Percentiles rank a stretch among this genome's conserved stretches.
phyloP scores from a whole-genome alignment of 2,113 vertebrate species.

The Piprites chloris region DNA sequence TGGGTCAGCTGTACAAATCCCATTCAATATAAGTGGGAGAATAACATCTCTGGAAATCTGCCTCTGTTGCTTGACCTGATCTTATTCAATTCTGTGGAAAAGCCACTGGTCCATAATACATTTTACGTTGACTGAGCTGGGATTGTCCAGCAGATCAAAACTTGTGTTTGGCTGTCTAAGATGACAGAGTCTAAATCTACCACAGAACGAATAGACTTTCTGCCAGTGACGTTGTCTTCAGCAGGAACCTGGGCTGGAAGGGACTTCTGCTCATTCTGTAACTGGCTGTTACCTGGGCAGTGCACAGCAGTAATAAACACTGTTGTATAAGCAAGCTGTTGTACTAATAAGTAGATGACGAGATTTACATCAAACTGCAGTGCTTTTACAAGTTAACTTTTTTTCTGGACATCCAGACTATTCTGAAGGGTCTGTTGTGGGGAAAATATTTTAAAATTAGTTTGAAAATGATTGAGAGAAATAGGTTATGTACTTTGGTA shows the following conservation, averaged over 20 bases:
- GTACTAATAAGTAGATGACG: background rate
- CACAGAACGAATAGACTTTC: background rate
- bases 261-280: background rate
- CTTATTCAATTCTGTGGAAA: background rate
- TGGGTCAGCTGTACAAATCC: background rate
- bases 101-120: background rate
- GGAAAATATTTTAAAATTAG: background rate
- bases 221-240: background rate
- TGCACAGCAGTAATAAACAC: background rate
- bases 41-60: background rate
- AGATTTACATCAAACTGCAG: background rate
- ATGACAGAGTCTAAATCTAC: background rate
- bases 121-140: background rate
- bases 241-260: background rate
- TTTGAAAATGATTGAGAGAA: background rate
- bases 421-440: background rate
- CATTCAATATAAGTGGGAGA: background rate
- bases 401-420: background rate
- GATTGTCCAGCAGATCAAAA: background rate
- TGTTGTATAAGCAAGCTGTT: background rate
- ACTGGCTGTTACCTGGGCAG: background rate
- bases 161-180: background rate
- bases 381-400: background rate
- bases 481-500: background rate
- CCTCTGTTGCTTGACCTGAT: background rate